Evolutionary conservation across 2,113 vertebrate genomes (phyloP), one percentile per base, ranked within the genome.

Genomic region (Hassar affinis): DNA sequence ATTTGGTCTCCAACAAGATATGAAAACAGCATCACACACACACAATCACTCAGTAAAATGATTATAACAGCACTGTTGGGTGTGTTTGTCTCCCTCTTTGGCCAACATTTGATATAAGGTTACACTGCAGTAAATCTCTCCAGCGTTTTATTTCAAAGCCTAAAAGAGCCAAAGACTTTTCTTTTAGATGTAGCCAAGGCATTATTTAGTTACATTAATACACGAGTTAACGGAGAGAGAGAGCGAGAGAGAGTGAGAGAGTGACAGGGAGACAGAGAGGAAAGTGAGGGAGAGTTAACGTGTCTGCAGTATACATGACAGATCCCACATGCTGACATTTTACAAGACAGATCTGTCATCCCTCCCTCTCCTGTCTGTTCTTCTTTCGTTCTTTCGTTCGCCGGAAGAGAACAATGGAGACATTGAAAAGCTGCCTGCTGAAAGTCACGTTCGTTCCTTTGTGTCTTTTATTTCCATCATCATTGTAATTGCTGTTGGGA

Each of bases 401-500:
- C 80, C 62, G 69, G 62, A 83, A 79, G 27, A 64, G 74, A 87
- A 89, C 87, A 87, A 90, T 84, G 35, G 74, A 82, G 86, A 71
- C 85, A 74, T 61, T 66, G 83, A 85, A 87, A 87, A 85, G 82
- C 82, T 81, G 84, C 68, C 61, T 69, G 74, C 72, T 64, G 81
- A 82, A 84, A 90, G 79, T 85, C 83, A 68, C 74, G 79, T 86
- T 88, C 62, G 35, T 72, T 79, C 80, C 77, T 88, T 86, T 88
- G 83, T 86, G 82, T 52, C 79, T 78, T 76, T 88, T 86, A 84
- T 87, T 85, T 87, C 79, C 83, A 85, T 88, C 85, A 88, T 87
- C 80, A 83, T 86, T 84, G 85, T 88, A 87, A 88, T 86, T 87
- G 78, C 76, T 69, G 85, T 77, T 79, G 77, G 89, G 84, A 90